Base-by-base conservation (phyloP, 2,888 invertebrate genomes). In the Lasioglossum morio region DNA sequence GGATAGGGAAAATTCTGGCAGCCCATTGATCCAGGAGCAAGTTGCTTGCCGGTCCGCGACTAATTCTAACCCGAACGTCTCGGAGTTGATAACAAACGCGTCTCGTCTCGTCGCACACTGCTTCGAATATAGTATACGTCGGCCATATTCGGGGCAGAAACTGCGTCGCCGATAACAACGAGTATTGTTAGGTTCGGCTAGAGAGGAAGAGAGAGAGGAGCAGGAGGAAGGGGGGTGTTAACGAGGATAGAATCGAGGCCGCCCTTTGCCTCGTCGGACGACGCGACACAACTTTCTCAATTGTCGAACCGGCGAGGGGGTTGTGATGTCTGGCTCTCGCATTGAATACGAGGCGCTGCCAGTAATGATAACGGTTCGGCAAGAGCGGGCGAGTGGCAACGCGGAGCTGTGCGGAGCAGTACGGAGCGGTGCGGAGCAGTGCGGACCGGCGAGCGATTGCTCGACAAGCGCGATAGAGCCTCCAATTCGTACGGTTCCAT, bases 281-380 rank as follows among this genome's bases (percentile, higher is more conserved):
- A 82, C 79, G 80, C 74, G 77, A 76, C 87, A 76, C 88, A 89
- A 90, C 91, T 91, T 89, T 86, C 87, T 77, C 88, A 87, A 88
- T 84, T 91, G 90, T 83, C 79, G 75, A 53, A 57, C 23, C 72
- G 34, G 5, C 5, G 30, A 16, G 73, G 75, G 57, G 34, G 63
- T n/a, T 30, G 12, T 16, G 72, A n/a, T 66, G 66, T 37, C 72
- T 43, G 43, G 16, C 43, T 7, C 72, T 37, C 14, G 77, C 60
- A 79, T 86, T 77, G 53, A 81, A 86, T 86, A 69, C 86, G 69
- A 37, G n/a, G 23, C 40, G 37, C n/a, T 57, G 70, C 72, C 77
- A 77, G 83, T 63, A 87, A 84, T 85, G 90, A 90, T 89, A 91
- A 89, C 84, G 89, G n/a, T 57, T 57, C n/a, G 73, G 77, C 37